Percentiles rank a stretch among this genome's conserved stretches.
Conservation (phyloP, 2,113 vertebrate genomes). For the Psilopogon haemacephalus region DNA sequence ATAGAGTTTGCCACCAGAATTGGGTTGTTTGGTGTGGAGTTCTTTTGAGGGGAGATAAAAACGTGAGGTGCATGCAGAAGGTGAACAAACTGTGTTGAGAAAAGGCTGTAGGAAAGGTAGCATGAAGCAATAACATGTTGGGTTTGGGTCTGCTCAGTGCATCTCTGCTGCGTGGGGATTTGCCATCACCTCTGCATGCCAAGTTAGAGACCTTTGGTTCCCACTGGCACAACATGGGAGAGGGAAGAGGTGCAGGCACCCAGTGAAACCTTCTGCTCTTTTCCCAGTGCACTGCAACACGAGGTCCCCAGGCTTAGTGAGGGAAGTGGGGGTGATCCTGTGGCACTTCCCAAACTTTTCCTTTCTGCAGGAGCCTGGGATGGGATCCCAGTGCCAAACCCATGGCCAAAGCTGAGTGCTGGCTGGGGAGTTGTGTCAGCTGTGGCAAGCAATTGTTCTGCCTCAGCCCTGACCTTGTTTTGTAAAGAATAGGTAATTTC, state of each 20-base stretch:
- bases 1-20: slow-evolving; percentile 23
- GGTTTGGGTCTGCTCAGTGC: background rate
- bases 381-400: background rate
- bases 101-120: background rate
- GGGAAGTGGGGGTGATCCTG: background rate
- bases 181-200: background rate
- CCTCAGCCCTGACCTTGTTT: background rate
- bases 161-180: background rate
- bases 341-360: background rate
- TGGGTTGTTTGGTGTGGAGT: background rate
- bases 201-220: background rate
- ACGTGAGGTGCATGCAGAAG: background rate
- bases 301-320: background rate
- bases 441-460: slow-evolving; percentile 5
- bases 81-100: background rate
- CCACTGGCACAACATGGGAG: background rate
- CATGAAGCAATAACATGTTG: background rate
- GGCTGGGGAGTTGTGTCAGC: background rate
- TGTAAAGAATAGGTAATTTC: background rate
- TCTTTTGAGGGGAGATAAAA: slow-evolving; percentile 30
- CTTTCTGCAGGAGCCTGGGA: background rate
- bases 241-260: background rate
- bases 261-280: background rate
- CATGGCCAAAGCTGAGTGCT: background rate
- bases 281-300: accelerated